A percentile compares a stretch with the other conserved stretches of the same genome.
Evolutionary conservation across 2,888 invertebrate species (phyloP).

Genomic region (Diarsia brunnea): DNA sequence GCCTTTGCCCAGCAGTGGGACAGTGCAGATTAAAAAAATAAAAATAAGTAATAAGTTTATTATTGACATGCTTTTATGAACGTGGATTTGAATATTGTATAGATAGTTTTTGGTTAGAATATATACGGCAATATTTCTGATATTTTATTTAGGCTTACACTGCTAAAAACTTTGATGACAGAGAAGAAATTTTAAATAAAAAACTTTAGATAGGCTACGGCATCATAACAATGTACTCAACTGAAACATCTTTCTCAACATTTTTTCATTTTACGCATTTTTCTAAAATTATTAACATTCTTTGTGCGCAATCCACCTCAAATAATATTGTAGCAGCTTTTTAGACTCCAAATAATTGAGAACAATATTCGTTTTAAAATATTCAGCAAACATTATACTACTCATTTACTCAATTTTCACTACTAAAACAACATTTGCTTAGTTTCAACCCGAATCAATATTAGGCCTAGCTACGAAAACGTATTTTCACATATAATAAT

Average conservation of each 20-base stretch:
- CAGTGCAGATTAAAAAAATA: no score
- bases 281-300: neutral
- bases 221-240: neutral
- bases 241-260: no score
- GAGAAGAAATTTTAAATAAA: neutral
- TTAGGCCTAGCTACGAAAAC: constrained; percentile 17
- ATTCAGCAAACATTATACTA: neutral
- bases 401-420: neutral
- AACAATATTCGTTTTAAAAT: constrained; percentile 7
- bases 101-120: neutral
- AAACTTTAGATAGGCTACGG: neutral
- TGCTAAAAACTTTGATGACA: neutral
- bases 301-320: neutral
- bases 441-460: constrained; percentile 5
- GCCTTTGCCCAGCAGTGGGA: no score
- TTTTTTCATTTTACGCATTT: no score
- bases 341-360: neutral
- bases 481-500: constrained; percentile 23
- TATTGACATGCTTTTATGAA: neutral
- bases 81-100: neutral
- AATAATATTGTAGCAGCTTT: neutral
- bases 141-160: no score
- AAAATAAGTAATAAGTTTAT: no score
- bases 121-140: neutral
- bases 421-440: constrained; percentile 19